Percentiles rank a stretch among this genome's conserved stretches.
These are phyloP conservation scores for Pseudomyrmex concolor DNA, from an alignment of 1,140 invertebrate species.

Conservation along the genomic window DNA sequence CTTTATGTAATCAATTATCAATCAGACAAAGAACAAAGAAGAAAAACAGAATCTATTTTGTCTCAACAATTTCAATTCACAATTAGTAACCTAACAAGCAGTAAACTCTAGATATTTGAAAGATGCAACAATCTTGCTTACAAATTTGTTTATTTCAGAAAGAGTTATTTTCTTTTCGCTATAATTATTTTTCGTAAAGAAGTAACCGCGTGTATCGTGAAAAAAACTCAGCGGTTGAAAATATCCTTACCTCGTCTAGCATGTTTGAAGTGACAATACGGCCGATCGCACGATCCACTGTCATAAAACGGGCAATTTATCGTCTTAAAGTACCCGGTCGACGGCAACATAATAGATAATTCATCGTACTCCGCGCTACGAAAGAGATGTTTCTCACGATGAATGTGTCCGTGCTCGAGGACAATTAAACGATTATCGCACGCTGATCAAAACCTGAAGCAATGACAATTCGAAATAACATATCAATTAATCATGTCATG, in stretches of 20 bases:
- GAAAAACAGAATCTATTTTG: background rate
- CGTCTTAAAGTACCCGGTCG: conserved; percentile 93
- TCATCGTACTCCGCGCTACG: conserved; percentile 73
- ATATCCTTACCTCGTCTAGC: conserved; percentile 87
- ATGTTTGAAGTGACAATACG: conserved; percentile 96
- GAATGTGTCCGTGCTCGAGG: background rate
- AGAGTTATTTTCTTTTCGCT: background rate
- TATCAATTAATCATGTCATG: background rate
- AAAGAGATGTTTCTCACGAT: conserved; percentile 35
- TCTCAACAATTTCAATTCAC: background rate
- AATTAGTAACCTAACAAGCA: background rate
- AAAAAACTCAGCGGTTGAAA: background rate
- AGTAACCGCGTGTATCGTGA: background rate
- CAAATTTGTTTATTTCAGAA: background rate
- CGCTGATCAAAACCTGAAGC: background rate
- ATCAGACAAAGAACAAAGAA: conserved; percentile 6
- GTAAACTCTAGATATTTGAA: background rate
- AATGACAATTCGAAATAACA: background rate
- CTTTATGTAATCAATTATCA: background rate
- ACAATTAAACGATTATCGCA: background rate
- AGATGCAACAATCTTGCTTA: background rate
- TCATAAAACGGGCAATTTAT: conserved; percentile 94
- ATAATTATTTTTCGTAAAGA: background rate
- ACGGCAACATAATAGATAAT: conserved; percentile 90
- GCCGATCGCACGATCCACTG: conserved; percentile 91